Percentiles rank a stretch among this genome's conserved stretches.
Conservation (phyloP, 2,797 vertebrate genomes). For the Chromis chromis region DNA sequence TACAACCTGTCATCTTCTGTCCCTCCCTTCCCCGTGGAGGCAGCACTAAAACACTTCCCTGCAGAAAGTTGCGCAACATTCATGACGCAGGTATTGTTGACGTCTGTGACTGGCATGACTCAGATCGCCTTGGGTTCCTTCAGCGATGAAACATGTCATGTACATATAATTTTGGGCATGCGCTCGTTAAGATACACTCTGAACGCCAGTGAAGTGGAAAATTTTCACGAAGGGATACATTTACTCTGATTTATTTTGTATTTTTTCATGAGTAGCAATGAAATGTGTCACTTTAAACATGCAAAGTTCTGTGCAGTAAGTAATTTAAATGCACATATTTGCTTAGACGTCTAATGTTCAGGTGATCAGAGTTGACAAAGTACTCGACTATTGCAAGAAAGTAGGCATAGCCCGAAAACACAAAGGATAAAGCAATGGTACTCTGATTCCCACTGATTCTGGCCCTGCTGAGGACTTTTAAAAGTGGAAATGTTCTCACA, state of each 20-base stretch:
- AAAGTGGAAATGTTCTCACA: slow-evolving; percentile 65
- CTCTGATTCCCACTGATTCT: slow-evolving; percentile 47
- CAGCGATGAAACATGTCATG: not conserved
- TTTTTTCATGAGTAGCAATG: too few species aligned
- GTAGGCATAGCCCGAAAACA: not conserved
- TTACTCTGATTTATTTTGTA: not conserved
- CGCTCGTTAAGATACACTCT: not conserved
- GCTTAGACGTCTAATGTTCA: slow-evolving; percentile 2
- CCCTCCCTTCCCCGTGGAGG: not conserved
- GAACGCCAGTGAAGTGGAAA: slow-evolving; percentile 11
- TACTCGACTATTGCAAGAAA: slow-evolving; percentile 14
- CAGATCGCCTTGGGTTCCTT: slow-evolving; percentile 31
- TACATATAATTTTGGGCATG: not conserved
- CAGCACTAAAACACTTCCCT: not conserved
- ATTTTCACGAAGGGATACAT: slow-evolving; percentile 14
- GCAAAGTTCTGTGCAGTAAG: not conserved
- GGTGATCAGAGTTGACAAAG: slow-evolving; percentile 20
- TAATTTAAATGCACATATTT: not conserved
- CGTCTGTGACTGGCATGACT: slow-evolving; percentile 44
- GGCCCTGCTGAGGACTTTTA: slow-evolving; percentile 39
- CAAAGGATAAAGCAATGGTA: slow-evolving; percentile 42
- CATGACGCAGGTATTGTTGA: slow-evolving; percentile 32
- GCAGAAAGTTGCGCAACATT: slow-evolving; percentile 32
- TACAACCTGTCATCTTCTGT: not conserved
- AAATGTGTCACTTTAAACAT: not conserved